These are phyloP conservation scores for Anastrepha ludens DNA, from an alignment of 1,140 invertebrate genomes.

Conservation along the genomic window DNA sequence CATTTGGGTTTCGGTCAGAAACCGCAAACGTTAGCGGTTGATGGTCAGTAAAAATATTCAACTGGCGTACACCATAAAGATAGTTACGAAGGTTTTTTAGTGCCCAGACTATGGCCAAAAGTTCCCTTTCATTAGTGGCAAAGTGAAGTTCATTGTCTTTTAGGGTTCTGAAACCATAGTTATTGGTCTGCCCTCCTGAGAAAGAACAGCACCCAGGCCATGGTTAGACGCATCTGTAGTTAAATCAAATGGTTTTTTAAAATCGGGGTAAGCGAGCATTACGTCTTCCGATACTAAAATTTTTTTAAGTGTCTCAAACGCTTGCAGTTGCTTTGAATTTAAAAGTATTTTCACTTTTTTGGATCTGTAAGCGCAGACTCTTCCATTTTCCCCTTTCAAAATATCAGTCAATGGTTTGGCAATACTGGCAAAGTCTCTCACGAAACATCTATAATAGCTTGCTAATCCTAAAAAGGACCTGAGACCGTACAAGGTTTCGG, in stretches of 20 bases:
- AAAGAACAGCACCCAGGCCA: slow-evolving; percentile 64
- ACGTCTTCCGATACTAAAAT: slow-evolving; percentile 20
- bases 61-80: slow-evolving; percentile 72
- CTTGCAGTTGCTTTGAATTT: neutral
- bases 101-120: slow-evolving; percentile 76
- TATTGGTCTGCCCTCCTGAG: slow-evolving; percentile 62
- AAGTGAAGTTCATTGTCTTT: slow-evolving; percentile 55
- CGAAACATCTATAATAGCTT: slow-evolving; percentile 69
- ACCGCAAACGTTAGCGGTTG: slow-evolving; percentile 74
- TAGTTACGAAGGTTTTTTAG: slow-evolving; percentile 75
- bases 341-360: slow-evolving; percentile 24
- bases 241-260: slow-evolving; percentile 55
- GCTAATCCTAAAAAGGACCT: slow-evolving; percentile 73
- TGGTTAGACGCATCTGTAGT: slow-evolving; percentile 57
- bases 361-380: neutral
- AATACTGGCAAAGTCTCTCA: slow-evolving; percentile 64
- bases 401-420: slow-evolving; percentile 62
- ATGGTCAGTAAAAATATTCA: slow-evolving; percentile 76
- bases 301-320: slow-evolving; percentile 32
- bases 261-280: slow-evolving; percentile 31
- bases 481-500: slow-evolving; percentile 70
- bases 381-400: slow-evolving; percentile 49
- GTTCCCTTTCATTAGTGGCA: slow-evolving; percentile 74
- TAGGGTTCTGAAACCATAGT: slow-evolving; percentile 69
- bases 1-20: slow-evolving; percentile 57